Conservation (phyloP, 2,888 invertebrate genomes). For the Troides oblongomaculatus region DNA sequence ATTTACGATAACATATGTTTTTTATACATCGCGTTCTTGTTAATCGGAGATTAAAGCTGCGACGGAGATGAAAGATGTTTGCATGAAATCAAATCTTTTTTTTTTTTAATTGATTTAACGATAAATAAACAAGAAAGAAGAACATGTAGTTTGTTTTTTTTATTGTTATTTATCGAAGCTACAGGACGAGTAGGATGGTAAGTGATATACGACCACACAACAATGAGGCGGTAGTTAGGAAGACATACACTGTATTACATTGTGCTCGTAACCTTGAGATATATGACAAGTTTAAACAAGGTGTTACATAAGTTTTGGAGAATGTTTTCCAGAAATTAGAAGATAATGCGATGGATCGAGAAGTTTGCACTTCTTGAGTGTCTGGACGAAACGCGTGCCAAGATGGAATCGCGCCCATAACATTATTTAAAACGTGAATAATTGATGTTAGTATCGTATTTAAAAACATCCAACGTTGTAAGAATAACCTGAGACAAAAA, state of each 20-base stretch:
- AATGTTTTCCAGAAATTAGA: constrained; percentile 14
- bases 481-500: constrained; percentile 11
- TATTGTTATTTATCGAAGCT: no score
- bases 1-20: constrained; percentile 1
- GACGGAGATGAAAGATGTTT: background rate
- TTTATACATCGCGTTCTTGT: background rate
- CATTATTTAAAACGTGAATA: constrained; percentile 24
- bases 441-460: constrained; percentile 15
- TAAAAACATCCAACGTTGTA: background rate
- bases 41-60: background rate
- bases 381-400: constrained; percentile 26
- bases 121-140: background rate
- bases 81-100: background rate
- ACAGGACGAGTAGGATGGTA: no score
- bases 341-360: constrained; percentile 6
- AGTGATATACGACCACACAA: no score
- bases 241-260: no score
- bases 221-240: no score
- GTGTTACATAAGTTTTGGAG: constrained; percentile 3
- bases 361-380: constrained; percentile 15
- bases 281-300: background rate
- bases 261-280: no score
- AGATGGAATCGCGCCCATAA: constrained; percentile 25
- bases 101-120: background rate
- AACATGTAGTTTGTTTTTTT: background rate